Conservation (phyloP, 1,140 invertebrate genomes). For the Drosophila nebulosa region DNA sequence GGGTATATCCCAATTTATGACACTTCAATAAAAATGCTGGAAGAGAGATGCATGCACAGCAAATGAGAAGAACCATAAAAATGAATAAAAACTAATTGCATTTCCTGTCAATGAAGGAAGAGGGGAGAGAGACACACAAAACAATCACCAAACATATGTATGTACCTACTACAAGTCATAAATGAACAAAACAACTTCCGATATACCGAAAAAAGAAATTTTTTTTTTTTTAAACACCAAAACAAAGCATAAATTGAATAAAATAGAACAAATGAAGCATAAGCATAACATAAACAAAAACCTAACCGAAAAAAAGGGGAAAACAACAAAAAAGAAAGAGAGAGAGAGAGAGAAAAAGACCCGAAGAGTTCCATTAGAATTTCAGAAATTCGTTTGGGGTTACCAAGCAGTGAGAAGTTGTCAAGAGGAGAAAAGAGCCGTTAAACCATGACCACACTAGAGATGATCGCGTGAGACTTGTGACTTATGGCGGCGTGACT, state of each 20-base stretch:
- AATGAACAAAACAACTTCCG: constrained; percentile 53
- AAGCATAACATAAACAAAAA: constrained; percentile 19
- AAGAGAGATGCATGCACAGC: constrained; percentile 16
- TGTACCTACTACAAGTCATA: constrained; percentile 29
- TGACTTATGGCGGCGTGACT: background rate
- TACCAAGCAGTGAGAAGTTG: background rate
- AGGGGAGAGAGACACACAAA: constrained; percentile 16
- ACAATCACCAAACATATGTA: background rate
- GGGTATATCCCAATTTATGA: constrained; percentile 34
- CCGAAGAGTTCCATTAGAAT: background rate
- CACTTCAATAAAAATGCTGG: constrained; percentile 23
- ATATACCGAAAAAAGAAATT: constrained; percentile 36
- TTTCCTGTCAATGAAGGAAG: constrained; percentile 28
- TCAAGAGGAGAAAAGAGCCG: background rate
- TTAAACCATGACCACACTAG: background rate
- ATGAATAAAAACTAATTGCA: constrained; percentile 42
- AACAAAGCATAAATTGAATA: constrained; percentile 19
- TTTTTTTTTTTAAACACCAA: background rate
- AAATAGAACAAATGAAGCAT: constrained; percentile 54
- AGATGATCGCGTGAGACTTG: background rate
- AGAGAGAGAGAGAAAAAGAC: background rate
- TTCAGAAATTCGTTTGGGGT: background rate
- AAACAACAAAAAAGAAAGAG: background rate
- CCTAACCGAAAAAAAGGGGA: constrained; percentile 15
- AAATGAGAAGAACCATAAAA: constrained; percentile 23